Evolutionary conservation across 92 coral and sea anemone genomes (phyloP), one percentile per base, ranked within the genome.

Genomic region (Zoanthus sansibaricus): DNA sequence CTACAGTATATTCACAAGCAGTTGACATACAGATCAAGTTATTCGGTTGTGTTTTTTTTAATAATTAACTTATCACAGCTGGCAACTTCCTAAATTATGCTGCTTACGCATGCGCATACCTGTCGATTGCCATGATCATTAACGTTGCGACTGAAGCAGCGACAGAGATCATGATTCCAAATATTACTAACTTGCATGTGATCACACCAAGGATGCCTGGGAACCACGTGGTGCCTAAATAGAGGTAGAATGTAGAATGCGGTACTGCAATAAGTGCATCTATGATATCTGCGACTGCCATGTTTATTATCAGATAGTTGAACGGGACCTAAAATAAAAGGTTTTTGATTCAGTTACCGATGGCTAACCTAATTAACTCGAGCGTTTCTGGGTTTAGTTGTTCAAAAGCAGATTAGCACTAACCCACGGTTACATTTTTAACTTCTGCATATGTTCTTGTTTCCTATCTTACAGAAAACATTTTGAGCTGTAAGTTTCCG

Each of bases 211-310:
- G 9, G 7, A 56, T 4, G 49, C 82, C 82, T 54, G 82, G 48
- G n/a, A 77, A 55, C 44, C 44, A 77, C 82, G 16, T 77, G 69
- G 56, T 54, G 17, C 30, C 5, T 21, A 55, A 31, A 16, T 21
- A 77, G 15, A 25, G 14, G 47, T 55, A 77, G 69, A 7, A 10
- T 17, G 55, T 10, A 5, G 82, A 1, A 37, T 72, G 14, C 5
- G 82, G 47, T 31, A 55, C 6, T 9, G 82, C 51, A 25, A 77
- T 54, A 2, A 77, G 42, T 15, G 80, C 80, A 48, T 76, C 80
- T 49, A 76, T 48, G 61, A 76, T 76, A 37, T 76, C 80, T 9
- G 82, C 82, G 25, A 54, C 82, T 13, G 82, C 82, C 82, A 77
- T 77, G 67, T 77, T 77, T 68, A 77, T 77, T 6, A 77, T 77